phyloP scores from a whole-genome alignment of 2,797 vertebrate species.

The Galago senegalensis region DNA sequence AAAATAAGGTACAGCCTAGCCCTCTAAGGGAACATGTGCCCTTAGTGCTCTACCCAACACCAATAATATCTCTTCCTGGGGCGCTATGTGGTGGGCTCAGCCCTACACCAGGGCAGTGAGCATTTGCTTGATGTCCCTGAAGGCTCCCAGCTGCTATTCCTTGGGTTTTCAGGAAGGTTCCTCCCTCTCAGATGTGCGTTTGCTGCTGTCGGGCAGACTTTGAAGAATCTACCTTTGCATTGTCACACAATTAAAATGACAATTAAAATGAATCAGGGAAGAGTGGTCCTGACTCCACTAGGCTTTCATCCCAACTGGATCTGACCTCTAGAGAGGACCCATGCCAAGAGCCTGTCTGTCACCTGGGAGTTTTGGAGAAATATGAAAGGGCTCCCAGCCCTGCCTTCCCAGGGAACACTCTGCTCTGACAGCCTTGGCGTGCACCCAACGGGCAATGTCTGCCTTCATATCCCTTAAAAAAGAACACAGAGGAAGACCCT shows the following conservation, averaged over 20 bases:
- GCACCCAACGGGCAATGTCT: slow-evolving; percentile 53
- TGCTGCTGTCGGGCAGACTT: not conserved
- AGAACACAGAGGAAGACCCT: slow-evolving; percentile 49
- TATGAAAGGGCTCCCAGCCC: slow-evolving; percentile 48
- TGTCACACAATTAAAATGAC: slow-evolving; percentile 77
- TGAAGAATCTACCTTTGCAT: slow-evolving; percentile 66
- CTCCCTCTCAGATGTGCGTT: slow-evolving; percentile 8
- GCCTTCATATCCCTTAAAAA: slow-evolving; percentile 66
- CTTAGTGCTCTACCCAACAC: not conserved
- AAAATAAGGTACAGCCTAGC: not conserved
- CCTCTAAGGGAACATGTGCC: not conserved
- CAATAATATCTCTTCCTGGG: not conserved
- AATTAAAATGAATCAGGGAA: slow-evolving; percentile 82
- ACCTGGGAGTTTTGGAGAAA: slow-evolving; percentile 75
- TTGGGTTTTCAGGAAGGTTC: not conserved
- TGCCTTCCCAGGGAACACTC: slow-evolving; percentile 77
- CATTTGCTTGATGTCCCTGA: not conserved
- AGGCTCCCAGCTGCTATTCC: not conserved
- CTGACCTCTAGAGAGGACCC: slow-evolving; percentile 77
- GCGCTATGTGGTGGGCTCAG: not conserved
- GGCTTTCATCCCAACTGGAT: slow-evolving; percentile 76
- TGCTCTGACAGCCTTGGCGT: slow-evolving; percentile 55
- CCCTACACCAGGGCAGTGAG: not conserved
- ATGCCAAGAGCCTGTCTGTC: slow-evolving; percentile 71
- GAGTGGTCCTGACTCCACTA: slow-evolving; percentile 79